Evolutionary conservation across 2,888 invertebrate species (phyloP), one percentile per base, ranked within the genome.

Genomic region (Smittia aterrima): DNA sequence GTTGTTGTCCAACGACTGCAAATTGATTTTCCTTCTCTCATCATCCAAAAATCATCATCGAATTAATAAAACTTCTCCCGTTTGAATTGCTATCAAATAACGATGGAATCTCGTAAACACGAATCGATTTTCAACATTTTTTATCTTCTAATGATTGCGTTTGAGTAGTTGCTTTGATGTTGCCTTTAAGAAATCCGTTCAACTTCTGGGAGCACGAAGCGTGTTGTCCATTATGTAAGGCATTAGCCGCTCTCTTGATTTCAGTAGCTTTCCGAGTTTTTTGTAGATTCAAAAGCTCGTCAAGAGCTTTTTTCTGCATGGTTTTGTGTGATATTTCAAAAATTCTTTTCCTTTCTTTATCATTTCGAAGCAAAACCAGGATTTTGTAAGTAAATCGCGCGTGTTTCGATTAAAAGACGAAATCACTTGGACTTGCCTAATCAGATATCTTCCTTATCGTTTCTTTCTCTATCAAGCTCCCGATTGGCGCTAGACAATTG

Each of bases 1-100:
- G 93, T 89, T 74, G 11, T 22, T 16, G 38, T 7, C 9, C 38
- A 38, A 38, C 13, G 16, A n/a, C 7, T 13, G 13, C 47, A 7
- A 47, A 47, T 38, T 47, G 47, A 47, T 4, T 4, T 38, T 38
- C 38, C 67, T 68, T 75, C 71, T 20, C 53, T 40, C 27, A 13
- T 25, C 2, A 58, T 16, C 27, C 3, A 74, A n/a, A 66, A 64
- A 68, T 74, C 67, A 24, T 68, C 53, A 66, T 38, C 74, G 66
- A 75, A 25, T 38, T 74, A 64, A 64, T 27, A 24, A 22, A 74
- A 62, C 62, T 67, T 64, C 25, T 70, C 67, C 16, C n/a, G 22
- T 40, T 70, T 20, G 13, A 24, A 66, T 58, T 66, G 72, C 58
- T 41, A 66, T 53, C 20, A 66, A 67, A 13, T 11, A 47, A 47